Evolutionary conservation across 2,797 vertebrate species (phyloP).

Genomic region (Myotis myotis): DNA sequence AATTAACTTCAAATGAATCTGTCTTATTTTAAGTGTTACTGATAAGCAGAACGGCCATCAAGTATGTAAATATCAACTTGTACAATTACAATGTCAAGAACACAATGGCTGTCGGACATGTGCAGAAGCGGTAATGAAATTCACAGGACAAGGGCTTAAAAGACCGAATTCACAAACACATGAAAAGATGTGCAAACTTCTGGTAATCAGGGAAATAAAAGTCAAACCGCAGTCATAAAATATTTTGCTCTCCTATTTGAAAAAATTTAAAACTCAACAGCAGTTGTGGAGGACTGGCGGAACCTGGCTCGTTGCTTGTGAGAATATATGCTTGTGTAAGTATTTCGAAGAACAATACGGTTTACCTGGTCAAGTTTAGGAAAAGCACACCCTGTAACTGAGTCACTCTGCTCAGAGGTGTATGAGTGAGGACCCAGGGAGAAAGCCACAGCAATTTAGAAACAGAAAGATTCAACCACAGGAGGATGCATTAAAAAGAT

Average conservation of each 20-base stretch:
- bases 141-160: slow-evolving; percentile 18
- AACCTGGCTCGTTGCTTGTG: background rate
- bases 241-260: background rate
- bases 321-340: background rate
- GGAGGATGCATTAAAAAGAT: background rate
- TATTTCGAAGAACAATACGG: background rate
- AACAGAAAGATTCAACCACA: background rate
- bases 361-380: background rate
- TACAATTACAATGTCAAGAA: slow-evolving; percentile 31
- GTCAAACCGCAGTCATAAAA: background rate
- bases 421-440: background rate
- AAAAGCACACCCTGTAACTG: background rate
- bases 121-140: background rate
- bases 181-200: background rate
- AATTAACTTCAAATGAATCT: slow-evolving; percentile 41
- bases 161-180: background rate
- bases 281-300: background rate
- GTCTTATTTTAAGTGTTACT: background rate
- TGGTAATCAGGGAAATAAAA: background rate
- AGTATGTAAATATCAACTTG: slow-evolving; percentile 48
- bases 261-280: background rate
- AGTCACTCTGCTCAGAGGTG: background rate
- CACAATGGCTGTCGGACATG: background rate
- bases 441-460: background rate
- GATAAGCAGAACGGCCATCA: slow-evolving; percentile 54